A percentile compares a stretch with the other conserved stretches of the same genome.
These are phyloP conservation scores for Amphiprion percula DNA, from an alignment of 2,113 vertebrate genomes.

Conservation along the genomic window DNA sequence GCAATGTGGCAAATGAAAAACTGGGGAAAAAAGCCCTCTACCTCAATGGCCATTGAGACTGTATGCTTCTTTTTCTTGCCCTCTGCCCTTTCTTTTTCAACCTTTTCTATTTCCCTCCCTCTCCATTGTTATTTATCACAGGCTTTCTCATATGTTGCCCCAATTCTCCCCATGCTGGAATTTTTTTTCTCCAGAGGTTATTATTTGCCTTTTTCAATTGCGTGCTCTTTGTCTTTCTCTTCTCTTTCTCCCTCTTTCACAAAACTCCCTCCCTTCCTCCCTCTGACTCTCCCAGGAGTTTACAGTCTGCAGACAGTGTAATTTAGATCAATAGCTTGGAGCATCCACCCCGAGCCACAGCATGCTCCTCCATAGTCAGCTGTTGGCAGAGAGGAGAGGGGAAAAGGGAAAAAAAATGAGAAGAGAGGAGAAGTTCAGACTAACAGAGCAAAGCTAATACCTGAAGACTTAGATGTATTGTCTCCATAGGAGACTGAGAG, in stretches of 20 bases:
- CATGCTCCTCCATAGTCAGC: slow-evolving; percentile 51
- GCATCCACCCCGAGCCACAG: slow-evolving; percentile 53
- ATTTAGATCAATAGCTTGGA: slow-evolving; percentile 71
- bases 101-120: slow-evolving; percentile 13
- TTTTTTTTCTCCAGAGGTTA: slow-evolving; percentile 29
- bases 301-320: slow-evolving; percentile 62
- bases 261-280: slow-evolving; percentile 1
- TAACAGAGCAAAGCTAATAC: slow-evolving; percentile 35
- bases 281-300: slow-evolving; percentile 45
- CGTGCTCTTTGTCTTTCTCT: slow-evolving; percentile 50
- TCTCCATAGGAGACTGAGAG: slow-evolving; percentile 23
- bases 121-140: slow-evolving; percentile 47
- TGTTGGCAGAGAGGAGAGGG: slow-evolving; percentile 10
- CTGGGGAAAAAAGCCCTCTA: slow-evolving; percentile 3
- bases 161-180: slow-evolving; percentile 26
- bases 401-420: background rate
- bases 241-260: background rate
- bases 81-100: background rate
- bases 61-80: slow-evolving; percentile 4
- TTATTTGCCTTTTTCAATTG: slow-evolving; percentile 63
- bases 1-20: background rate
- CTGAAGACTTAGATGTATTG: slow-evolving; percentile 39
- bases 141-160: slow-evolving; percentile 32
- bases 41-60: slow-evolving; percentile 32
- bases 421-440: slow-evolving; percentile 7